Conservation (phyloP, 2,113 vertebrate genomes). For the Oryzias woworae region DNA sequence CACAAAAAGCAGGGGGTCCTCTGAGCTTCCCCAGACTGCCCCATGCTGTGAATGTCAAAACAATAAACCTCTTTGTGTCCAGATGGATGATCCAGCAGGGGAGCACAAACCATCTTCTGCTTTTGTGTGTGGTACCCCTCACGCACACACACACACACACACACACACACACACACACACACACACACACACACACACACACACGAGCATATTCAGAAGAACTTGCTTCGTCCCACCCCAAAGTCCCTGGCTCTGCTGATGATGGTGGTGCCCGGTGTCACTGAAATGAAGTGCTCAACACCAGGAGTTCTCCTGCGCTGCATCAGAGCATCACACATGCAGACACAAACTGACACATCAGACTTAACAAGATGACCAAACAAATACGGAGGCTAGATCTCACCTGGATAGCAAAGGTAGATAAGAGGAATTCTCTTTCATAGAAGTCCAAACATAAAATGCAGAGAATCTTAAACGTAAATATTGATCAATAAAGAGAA, state of each 20-base stretch:
- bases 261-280: constrained; percentile 42
- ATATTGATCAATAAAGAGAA: too few species aligned
- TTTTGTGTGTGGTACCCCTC: constrained; percentile 17
- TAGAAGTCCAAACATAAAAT: too few species aligned
- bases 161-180: neutral
- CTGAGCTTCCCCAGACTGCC: constrained; percentile 56
- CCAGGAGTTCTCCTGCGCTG: too few species aligned
- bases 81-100: constrained; percentile 65
- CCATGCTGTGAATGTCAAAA: constrained; percentile 71
- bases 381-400: too few species aligned
- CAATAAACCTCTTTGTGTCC: constrained; percentile 60
- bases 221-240: constrained; percentile 2
- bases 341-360: too few species aligned
- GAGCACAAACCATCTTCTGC: constrained; percentile 37
- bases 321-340: too few species aligned
- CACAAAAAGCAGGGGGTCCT: constrained; percentile 1
- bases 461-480: too few species aligned
- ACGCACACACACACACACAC: constrained; percentile 11
- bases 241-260: neutral
- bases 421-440: too few species aligned
- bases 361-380: too few species aligned
- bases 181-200: neutral
- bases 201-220: too few species aligned
- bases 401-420: too few species aligned
- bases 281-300: too few species aligned